These are phyloP conservation scores for Caenorhabditis sp. DNA, from an alignment of 2,888 invertebrate species.

Conservation along the genomic window DNA sequence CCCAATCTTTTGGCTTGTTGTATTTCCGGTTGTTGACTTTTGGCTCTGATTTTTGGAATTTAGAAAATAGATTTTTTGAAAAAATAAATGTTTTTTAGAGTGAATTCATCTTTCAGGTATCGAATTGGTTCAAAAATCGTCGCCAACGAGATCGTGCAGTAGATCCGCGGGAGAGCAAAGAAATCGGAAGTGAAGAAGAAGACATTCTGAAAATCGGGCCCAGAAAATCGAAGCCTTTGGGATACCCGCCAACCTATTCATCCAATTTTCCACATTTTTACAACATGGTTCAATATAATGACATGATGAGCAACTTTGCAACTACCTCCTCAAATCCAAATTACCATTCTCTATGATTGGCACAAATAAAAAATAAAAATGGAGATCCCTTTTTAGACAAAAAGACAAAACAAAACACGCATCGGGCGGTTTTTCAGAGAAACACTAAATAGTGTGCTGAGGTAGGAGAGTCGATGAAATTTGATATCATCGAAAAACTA, in stretches of 20 bases:
- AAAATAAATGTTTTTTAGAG: no score
- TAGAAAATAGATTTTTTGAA: no score
- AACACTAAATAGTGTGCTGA: not conserved
- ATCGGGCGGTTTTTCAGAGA: no score
- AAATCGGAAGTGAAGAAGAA: slow-evolving; percentile 29
- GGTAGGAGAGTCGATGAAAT: not conserved
- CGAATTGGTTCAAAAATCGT: slow-evolving; percentile 86
- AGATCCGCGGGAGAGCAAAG: not conserved
- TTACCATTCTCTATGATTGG: slow-evolving; percentile 28
- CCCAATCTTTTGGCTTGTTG: no score
- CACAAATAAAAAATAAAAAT: not conserved
- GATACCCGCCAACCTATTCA: not conserved
- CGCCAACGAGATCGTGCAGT: slow-evolving; percentile 88
- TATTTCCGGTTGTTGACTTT: no score
- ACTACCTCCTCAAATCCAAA: not conserved
- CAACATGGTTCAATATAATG: slow-evolving; percentile 29
- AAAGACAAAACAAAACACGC: not conserved
- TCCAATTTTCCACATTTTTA: slow-evolving; percentile 24
- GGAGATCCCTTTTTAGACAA: not conserved
- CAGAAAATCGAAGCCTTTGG: slow-evolving; percentile 13
- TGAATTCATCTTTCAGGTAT: slow-evolving; percentile 33
- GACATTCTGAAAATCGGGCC: slow-evolving; percentile 12
- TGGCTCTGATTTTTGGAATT: no score
- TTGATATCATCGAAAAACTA: not conserved
- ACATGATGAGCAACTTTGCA: slow-evolving; percentile 21